Evolutionary conservation across 2,113 vertebrate species (phyloP).

Genomic region (Zosterops japonicus): DNA sequence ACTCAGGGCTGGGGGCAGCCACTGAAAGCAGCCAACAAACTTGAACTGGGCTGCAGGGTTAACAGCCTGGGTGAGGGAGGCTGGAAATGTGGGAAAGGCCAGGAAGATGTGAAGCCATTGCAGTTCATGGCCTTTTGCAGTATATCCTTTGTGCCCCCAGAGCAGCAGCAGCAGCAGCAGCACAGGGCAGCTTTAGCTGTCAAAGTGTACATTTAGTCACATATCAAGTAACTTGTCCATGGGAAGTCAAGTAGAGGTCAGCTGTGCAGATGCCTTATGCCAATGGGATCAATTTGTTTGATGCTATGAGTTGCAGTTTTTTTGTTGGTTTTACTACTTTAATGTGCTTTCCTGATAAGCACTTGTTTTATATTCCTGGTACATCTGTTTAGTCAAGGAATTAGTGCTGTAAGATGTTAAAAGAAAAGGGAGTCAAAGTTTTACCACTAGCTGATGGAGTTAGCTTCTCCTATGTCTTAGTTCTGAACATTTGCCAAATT

Average conservation of each 20-base stretch:
- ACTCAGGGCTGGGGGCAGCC: not conserved
- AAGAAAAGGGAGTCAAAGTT: not conserved
- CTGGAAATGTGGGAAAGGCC: not conserved
- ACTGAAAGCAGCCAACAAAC: not conserved
- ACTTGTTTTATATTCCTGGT: not conserved
- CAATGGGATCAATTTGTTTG: not conserved
- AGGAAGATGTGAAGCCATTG: accelerated
- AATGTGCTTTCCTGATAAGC: not conserved
- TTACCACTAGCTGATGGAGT: not conserved
- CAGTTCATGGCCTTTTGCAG: not conserved
- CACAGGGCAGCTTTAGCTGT: not conserved
- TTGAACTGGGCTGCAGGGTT: not conserved
- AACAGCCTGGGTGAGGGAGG: not conserved
- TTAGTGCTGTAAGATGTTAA: not conserved
- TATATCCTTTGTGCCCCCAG: not conserved
- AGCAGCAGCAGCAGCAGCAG: not conserved
- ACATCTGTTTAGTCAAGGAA: not conserved
- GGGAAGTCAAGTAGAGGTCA: not conserved
- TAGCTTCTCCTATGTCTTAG: not conserved
- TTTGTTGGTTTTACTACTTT: not conserved
- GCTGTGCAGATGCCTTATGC: not conserved
- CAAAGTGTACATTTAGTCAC: not conserved
- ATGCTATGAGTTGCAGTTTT: not conserved
- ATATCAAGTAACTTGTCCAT: not conserved
- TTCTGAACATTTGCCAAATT: not conserved